Evolutionary conservation across 2,888 invertebrate species (phyloP), one percentile per base, ranked within the genome.

Genomic region (Eilema griseolum): DNA sequence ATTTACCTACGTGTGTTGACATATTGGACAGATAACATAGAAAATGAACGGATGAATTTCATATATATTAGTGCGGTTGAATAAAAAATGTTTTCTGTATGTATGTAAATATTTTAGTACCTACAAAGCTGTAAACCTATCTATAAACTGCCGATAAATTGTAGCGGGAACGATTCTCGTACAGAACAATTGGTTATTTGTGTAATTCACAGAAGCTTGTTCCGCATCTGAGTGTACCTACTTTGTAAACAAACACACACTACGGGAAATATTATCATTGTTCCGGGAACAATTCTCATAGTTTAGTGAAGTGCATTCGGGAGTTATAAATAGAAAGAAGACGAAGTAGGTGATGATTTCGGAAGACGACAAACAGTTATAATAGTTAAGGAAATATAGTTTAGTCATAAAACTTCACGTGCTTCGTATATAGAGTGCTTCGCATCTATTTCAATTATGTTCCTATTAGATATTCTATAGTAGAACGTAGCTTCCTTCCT

Each of bases 401-500:
- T n/a, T 52, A 64, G 56, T 23, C n/a, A 65, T 57, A 66, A 57
- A 57, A 66, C 24, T 61, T 63, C 78, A 78, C 80, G 80, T 82
- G 78, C 76, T 72, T 74, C 41, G 74, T 73, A 67, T 77, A 75
- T 62, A 62, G 24, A 67, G 67, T 67, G 67, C 26, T 70, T 63
- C 65, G 60, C 52, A 69, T 78, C 70, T 78, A 70, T 76, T 79
- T 68, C 72, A 73, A 77, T 73, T 72, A 77, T 70, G 73, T 77
- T 71, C 78, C 81, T 80, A 78, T 84, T 85, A 73, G 73, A 80
- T 84, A 86, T 85, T 81, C 84, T 74, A 72, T 69, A 75, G 75
- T 74, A 52, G 73, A 74, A 72, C 78, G 69, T 72, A 67, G 77
- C 86, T 88, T 88, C 87, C 87, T 88, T 88, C 88, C 87, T 75